A percentile compares a stretch with the other conserved stretches of the same genome.
Evolutionary conservation across 2,797 vertebrate species (phyloP).

Genomic region (Allochrocebus solatus): DNA sequence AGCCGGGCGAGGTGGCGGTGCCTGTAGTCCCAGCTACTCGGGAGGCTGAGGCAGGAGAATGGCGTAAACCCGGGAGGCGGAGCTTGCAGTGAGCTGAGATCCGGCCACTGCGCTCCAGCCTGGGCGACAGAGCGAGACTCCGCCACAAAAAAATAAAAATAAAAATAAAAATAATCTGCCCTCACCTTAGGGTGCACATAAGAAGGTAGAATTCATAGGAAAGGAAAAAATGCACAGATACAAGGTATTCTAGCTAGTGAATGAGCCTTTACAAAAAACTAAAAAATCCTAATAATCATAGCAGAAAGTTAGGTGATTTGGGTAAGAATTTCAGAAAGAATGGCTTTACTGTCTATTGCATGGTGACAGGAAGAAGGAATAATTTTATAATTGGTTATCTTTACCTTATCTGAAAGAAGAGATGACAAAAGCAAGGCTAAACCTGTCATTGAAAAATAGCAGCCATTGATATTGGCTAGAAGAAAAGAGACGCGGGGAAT

Average conservation of each 20-base stretch:
- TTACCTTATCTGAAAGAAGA: not conserved
- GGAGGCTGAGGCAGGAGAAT: too few relatives aligned
- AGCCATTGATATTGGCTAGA: not conserved
- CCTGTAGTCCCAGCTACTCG: too few relatives aligned
- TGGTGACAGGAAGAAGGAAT: not conserved
- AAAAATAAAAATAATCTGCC: not conserved
- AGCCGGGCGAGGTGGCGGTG: too few relatives aligned
- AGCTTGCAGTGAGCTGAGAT: too few relatives aligned
- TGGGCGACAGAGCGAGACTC: too few relatives aligned
- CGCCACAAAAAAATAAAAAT: too few relatives aligned
- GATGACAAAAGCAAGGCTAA: not conserved
- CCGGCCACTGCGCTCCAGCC: too few relatives aligned
- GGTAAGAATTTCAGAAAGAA: not conserved
- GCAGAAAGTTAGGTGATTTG: not conserved
- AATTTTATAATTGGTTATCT: not conserved
- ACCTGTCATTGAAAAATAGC: not conserved
- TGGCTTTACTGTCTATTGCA: not conserved
- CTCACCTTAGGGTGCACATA: not conserved
- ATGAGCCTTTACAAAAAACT: not conserved
- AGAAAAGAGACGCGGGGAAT: not conserved
- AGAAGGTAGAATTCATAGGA: not conserved
- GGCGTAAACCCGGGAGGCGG: too few relatives aligned
- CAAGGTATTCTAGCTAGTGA: not conserved
- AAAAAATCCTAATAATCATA: not conserved
- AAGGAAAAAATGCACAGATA: not conserved